A percentile compares a stretch with the other conserved stretches of the same genome.
Conservation (phyloP, 1,140 invertebrate genomes). For the Dolichoris vasculosae region DNA sequence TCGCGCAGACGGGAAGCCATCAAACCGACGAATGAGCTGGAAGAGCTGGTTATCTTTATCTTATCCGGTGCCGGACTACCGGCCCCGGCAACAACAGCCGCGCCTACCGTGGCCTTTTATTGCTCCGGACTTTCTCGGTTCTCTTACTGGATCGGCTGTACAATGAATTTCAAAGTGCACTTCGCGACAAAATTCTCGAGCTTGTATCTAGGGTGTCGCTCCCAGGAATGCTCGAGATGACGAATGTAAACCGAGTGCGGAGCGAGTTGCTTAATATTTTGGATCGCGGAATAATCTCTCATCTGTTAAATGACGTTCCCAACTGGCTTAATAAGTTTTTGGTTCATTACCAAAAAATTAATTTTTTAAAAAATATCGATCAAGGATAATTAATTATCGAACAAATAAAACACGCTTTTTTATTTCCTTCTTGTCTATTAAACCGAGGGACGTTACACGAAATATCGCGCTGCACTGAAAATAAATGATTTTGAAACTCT, state of each 20-base stretch:
- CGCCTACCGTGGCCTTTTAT: slow-evolving; percentile 56
- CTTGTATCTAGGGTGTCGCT: background rate
- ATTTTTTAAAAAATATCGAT: no score
- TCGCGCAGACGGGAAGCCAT: slow-evolving; percentile 57
- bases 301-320: background rate
- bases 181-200: no score
- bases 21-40: slow-evolving; percentile 55
- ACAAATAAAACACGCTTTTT: no score
- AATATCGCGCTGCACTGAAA: background rate
- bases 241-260: background rate
- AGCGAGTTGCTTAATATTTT: background rate
- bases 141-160: background rate
- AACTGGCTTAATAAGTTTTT: background rate
- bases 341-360: background rate
- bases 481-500: background rate
- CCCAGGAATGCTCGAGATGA: no score
- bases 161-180: background rate
- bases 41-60: slow-evolving; percentile 56
- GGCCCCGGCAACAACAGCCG: slow-evolving; percentile 51
- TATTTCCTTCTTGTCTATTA: background rate
- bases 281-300: background rate
- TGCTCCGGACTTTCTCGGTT: slow-evolving; percentile 51
- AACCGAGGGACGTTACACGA: background rate
- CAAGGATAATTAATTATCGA: no score
- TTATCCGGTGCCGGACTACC: slow-evolving; percentile 58